Conservation (phyloP, 2,888 invertebrate genomes). For the Amphipyra tragopoginis region DNA sequence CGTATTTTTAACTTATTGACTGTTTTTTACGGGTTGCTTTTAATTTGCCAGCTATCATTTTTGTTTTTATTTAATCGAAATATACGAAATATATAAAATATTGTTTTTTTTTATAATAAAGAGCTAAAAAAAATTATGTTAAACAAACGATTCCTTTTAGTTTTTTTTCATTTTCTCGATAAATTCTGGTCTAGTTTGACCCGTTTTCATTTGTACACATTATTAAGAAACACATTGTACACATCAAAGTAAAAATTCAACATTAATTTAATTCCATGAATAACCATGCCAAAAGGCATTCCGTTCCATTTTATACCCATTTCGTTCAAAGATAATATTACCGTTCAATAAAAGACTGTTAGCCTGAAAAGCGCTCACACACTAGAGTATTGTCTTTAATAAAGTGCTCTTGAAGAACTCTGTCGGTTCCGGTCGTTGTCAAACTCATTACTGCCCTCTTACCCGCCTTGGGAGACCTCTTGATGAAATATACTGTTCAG, state of each 20-base stretch:
- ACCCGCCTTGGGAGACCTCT: conserved; percentile 34
- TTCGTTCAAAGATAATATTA: conserved; percentile 36
- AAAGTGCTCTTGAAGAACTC: conserved; percentile 45
- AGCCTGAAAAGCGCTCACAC: conserved; percentile 18
- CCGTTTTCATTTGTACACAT: no score
- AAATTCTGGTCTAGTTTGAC: no score
- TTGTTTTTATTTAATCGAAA: no score
- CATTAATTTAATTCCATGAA: background rate
- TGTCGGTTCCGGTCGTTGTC: conserved; percentile 41
- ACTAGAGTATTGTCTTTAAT: conserved; percentile 48
- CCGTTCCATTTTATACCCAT: conserved; percentile 10
- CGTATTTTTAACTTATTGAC: no score
- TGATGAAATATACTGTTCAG: conserved; percentile 15
- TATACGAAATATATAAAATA: no score
- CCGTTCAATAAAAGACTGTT: conserved; percentile 22
- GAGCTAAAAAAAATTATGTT: no score
- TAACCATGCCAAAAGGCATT: conserved; percentile 12
- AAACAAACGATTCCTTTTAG: no score
- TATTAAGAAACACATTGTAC: background rate
- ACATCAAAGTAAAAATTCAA: background rate
- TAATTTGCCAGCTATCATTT: no score
- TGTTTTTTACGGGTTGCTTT: no score
- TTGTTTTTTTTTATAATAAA: no score
- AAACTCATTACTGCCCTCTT: conserved; percentile 61
- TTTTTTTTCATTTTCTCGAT: no score